Conservation (phyloP, 2,797 vertebrate species). For the Macropodus opercularis region DNA sequence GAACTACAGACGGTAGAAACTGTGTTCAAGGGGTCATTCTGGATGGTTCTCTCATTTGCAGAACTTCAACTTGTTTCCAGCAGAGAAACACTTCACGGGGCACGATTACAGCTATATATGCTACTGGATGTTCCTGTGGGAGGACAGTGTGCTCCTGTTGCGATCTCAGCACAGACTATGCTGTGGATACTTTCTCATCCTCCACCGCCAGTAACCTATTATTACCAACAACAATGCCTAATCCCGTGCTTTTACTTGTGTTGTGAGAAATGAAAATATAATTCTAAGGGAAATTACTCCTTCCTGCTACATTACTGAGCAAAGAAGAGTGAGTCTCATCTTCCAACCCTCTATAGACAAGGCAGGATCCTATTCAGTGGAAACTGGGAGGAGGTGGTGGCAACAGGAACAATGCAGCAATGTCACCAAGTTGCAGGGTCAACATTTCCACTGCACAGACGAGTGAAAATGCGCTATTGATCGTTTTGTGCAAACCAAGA, state of each 20-base stretch:
- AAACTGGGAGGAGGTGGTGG: neutral
- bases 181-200: constrained; percentile 32
- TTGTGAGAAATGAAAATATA: constrained; percentile 32
- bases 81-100: constrained; percentile 10
- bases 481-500: constrained; percentile 23
- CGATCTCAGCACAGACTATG: constrained; percentile 15
- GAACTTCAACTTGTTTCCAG: constrained; percentile 6
- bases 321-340: constrained; percentile 12
- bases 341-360: constrained; percentile 7
- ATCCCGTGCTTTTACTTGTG: constrained; percentile 28
- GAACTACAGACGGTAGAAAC: constrained; percentile 13
- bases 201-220: constrained; percentile 42
- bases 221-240: constrained; percentile 39
- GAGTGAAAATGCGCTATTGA: constrained; percentile 35
- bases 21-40: neutral
- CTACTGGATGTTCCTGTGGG: constrained; percentile 22
- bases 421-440: constrained; percentile 37
- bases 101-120: constrained; percentile 17
- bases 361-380: constrained; percentile 8
- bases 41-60: neutral
- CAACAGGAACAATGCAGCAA: constrained; percentile 34
- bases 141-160: constrained; percentile 31
- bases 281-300: constrained; percentile 40
- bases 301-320: constrained; percentile 11
- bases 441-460: constrained; percentile 34